These are phyloP conservation scores for Agelastica alni DNA, from an alignment of 2,888 invertebrate genomes.

Conservation along the genomic window DNA sequence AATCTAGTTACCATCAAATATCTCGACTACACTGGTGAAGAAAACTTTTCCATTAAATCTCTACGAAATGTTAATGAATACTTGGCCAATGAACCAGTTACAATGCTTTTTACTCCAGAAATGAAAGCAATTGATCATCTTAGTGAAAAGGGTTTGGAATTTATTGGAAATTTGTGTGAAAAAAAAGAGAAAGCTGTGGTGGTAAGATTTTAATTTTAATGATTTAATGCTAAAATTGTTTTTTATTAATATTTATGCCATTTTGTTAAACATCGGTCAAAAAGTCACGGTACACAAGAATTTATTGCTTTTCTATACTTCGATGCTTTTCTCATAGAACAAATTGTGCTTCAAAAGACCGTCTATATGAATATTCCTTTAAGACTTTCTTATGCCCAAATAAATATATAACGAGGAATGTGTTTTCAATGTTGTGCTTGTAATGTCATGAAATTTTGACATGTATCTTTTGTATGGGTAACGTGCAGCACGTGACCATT, in stretches of 20 bases:
- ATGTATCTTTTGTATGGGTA: no score
- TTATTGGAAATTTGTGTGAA: constrained; percentile 29
- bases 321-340: no score
- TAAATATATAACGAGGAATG: no score
- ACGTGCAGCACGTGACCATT: no score
- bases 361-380: no score
- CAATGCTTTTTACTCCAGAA: constrained; percentile 35
- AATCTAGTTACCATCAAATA: constrained; percentile 39
- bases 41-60: constrained; percentile 36
- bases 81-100: constrained; percentile 35
- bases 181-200: constrained; percentile 33
- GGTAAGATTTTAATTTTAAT: constrained; percentile 27
- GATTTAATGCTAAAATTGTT: background rate
- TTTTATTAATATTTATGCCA: no score
- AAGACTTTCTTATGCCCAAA: no score
- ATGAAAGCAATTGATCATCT: constrained; percentile 29
- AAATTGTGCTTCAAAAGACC: no score
- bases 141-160: constrained; percentile 15
- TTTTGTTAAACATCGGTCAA: no score
- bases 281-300: background rate
- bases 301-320: no score
- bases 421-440: no score
- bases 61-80: constrained; percentile 41
- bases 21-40: constrained; percentile 43
- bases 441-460: no score